Conservation (phyloP, 2,888 invertebrate species). For the Dromius quadrimaculatus region DNA sequence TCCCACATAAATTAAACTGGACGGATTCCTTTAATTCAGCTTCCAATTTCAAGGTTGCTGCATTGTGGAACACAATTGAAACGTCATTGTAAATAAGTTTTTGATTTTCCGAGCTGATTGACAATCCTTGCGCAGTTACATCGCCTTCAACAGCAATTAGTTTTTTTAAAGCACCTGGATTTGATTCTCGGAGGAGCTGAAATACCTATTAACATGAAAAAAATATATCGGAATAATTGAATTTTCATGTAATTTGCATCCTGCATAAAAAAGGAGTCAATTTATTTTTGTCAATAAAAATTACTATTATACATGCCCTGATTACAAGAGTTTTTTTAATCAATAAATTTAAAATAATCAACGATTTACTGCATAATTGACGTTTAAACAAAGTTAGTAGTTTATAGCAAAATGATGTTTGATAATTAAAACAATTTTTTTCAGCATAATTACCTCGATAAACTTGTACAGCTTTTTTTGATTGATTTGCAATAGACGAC, state of each 20-base stretch:
- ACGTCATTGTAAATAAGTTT: conserved; percentile 66
- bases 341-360: no score
- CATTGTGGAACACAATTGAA: conserved; percentile 74
- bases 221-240: neutral
- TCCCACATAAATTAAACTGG: conserved; percentile 72
- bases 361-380: no score
- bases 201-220: conserved; percentile 62
- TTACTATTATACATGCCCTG: no score
- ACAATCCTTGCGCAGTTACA: conserved; percentile 63
- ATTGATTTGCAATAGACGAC: no score
- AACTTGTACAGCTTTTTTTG: no score
- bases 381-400: no score
- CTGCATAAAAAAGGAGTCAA: no score
- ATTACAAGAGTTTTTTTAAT: no score
- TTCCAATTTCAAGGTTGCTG: conserved; percentile 76
- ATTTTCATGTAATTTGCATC: neutral
- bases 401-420: no score
- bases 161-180: conserved; percentile 67
- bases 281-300: no score
- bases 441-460: no score
- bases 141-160: conserved; percentile 68
- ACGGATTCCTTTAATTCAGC: conserved; percentile 72
- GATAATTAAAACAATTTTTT: no score
- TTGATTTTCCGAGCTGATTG: conserved; percentile 63
- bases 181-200: conserved; percentile 58